These are phyloP conservation scores for Clarias laeviceps DNA, from an alignment of 2,797 vertebrate genomes.

Conservation along the genomic window DNA sequence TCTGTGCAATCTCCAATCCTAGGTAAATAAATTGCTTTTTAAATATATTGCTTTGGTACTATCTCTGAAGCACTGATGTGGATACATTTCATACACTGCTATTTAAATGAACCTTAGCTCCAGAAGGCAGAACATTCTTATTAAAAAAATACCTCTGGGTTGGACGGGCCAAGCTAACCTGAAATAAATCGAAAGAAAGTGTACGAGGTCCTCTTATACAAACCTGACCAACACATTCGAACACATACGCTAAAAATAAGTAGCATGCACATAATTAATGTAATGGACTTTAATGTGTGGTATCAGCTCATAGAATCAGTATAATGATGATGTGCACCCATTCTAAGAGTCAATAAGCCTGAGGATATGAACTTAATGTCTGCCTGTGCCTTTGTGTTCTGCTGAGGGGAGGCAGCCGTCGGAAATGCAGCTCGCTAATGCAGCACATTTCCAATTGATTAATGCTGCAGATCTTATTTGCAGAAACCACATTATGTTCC, in stretches of 20 bases:
- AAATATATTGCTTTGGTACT: constrained; percentile 77
- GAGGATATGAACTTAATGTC: constrained; percentile 48
- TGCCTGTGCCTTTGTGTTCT: constrained; percentile 60
- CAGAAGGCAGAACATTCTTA: constrained; percentile 66
- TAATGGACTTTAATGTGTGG: constrained; percentile 53
- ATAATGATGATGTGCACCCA: constrained; percentile 49
- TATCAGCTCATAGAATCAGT: constrained; percentile 53
- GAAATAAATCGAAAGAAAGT: constrained; percentile 59
- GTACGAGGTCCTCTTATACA: constrained; percentile 29
- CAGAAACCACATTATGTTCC: constrained; percentile 68
- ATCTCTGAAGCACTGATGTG: constrained; percentile 72
- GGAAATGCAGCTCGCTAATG: constrained; percentile 55
- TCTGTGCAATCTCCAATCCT: constrained; percentile 72
- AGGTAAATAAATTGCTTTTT: constrained; percentile 78
- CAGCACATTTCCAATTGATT: constrained; percentile 71
- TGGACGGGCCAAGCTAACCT: constrained; percentile 55
- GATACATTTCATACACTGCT: constrained; percentile 71
- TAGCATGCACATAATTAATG: constrained; percentile 61
- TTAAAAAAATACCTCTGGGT: constrained; percentile 62
- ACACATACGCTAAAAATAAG: constrained; percentile 41
- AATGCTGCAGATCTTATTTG: constrained; percentile 68
- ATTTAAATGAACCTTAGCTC: constrained; percentile 69
- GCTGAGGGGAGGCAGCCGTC: constrained; percentile 59
- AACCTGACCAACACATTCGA: constrained; percentile 25
- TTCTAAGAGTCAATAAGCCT: constrained; percentile 61